Evolutionary conservation across 2,888 invertebrate genomes (phyloP), one percentile per base, ranked within the genome.

Genomic region (Drosophila cognata): DNA sequence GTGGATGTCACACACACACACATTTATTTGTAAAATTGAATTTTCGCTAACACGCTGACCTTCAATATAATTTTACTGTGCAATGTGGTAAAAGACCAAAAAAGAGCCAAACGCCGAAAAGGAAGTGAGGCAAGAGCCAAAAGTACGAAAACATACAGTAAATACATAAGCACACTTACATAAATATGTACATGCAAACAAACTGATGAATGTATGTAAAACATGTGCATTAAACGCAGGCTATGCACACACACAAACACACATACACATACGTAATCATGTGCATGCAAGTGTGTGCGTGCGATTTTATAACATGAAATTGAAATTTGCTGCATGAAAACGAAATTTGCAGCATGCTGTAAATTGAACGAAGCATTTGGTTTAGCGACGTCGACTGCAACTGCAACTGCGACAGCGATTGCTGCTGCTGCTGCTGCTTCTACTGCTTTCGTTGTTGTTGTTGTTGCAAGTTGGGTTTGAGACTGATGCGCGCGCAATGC

Each of bases 291-390:
- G 11, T 52, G 62, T 69, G 62, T 64, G 62, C 60, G 58, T 77
- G 70, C 48, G 64, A 70, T 81, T 84, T 86, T 86, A 87, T 84
- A 79, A 88, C 84, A 80, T 89, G 90, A 88, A 88, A 90, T 82
- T 88, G 84, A 88, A 88, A 88, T 90, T 88, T 86, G 77, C 76
- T 78, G 90, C 89, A 90, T 90, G 88, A 88, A 88, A 88, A 88
- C 88, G 90, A 89, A 88, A 88, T 83, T 90, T 89, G 87, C 82
- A 77, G 86, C 78, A 82, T 77, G 80, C 83, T 81, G 74, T 62
- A 84, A 89, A 80, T 71, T 77, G 73, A 82, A 70, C 87, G 71
- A 77, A 70, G 68, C 51, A 56, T 59, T 58, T 25, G 59, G n/a
- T 28, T 62, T 56, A 46, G 46, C 25, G 38, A 41, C 59, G 1